phyloP scores from a whole-genome alignment of 35 echinoderm and acorn worm genomes.

The Hemicentrotus pulcherrimus region DNA sequence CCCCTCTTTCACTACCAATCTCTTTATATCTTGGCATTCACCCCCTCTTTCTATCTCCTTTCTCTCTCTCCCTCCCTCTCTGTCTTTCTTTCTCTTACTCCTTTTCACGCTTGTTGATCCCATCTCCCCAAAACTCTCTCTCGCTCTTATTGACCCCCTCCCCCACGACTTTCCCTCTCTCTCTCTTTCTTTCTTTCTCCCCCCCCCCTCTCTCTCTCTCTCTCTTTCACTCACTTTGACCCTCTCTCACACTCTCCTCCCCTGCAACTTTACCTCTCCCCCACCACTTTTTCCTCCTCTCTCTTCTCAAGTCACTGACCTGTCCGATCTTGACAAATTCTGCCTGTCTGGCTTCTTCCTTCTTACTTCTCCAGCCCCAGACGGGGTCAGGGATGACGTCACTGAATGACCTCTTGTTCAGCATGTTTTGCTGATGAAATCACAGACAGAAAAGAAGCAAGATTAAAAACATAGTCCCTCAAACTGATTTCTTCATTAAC shows the following conservation, averaged over 20 bases:
- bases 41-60: too few relatives aligned
- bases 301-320: slow-evolving; percentile 46
- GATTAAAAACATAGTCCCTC: background rate
- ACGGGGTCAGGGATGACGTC: slow-evolving; percentile 97
- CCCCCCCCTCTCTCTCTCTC: background rate
- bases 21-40: background rate
- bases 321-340: slow-evolving; percentile 93
- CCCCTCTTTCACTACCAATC: background rate
- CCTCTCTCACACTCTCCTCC: background rate
- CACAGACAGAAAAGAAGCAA: slow-evolving; percentile 28
- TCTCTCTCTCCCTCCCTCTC: too few relatives aligned
- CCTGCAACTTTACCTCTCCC: background rate
- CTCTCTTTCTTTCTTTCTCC: too few relatives aligned
- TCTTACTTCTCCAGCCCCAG: slow-evolving; percentile 92
- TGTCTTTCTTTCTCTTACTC: too few relatives aligned
- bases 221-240: background rate
- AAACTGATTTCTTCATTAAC: background rate
- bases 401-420: slow-evolving; percentile 98
- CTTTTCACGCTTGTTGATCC: background rate
- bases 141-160: too few relatives aligned
- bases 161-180: too few relatives aligned
- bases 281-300: background rate
- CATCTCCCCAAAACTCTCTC: background rate
- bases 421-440: slow-evolving; percentile 80
- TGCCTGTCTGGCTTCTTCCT: slow-evolving; percentile 84